Percentiles rank a stretch among this genome's conserved stretches.
These are phyloP conservation scores for Nephrotoma appendiculata DNA, from an alignment of 2,888 invertebrate species.

Conservation along the genomic window DNA sequence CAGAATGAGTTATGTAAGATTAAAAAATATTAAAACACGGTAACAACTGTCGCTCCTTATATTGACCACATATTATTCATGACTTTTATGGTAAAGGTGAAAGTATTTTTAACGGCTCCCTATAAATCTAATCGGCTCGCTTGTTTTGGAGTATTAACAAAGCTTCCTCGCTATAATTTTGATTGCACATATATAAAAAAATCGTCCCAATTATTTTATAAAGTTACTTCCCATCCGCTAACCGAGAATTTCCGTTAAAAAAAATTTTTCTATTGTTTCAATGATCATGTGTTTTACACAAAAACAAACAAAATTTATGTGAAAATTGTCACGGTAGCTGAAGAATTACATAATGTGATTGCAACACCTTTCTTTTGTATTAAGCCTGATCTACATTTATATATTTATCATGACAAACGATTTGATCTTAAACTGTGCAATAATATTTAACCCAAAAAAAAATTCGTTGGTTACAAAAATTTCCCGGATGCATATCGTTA, in stretches of 20 bases:
- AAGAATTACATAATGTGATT: neutral
- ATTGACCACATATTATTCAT: neutral
- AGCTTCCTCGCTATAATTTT: neutral
- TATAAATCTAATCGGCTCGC: neutral
- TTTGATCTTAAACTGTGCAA: neutral
- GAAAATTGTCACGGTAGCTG: neutral
- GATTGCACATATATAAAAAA: neutral
- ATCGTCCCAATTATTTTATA: neutral
- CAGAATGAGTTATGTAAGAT: neutral
- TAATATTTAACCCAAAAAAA: neutral
- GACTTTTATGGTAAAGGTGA: neutral
- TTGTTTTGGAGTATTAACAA: neutral
- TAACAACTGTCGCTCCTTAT: neutral
- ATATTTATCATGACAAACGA: neutral
- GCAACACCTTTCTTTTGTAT: neutral
- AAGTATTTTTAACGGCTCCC: neutral
- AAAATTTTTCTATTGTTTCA: neutral
- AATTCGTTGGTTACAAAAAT: neutral
- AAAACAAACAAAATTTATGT: neutral
- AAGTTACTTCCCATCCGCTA: neutral
- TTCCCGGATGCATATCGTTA: neutral
- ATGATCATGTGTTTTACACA: neutral
- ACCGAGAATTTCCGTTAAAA: neutral
- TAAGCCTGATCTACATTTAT: no score
- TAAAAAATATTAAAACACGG: neutral